Base-by-base conservation (phyloP, 2,888 invertebrate species). In the Drosophila mulleri region DNA sequence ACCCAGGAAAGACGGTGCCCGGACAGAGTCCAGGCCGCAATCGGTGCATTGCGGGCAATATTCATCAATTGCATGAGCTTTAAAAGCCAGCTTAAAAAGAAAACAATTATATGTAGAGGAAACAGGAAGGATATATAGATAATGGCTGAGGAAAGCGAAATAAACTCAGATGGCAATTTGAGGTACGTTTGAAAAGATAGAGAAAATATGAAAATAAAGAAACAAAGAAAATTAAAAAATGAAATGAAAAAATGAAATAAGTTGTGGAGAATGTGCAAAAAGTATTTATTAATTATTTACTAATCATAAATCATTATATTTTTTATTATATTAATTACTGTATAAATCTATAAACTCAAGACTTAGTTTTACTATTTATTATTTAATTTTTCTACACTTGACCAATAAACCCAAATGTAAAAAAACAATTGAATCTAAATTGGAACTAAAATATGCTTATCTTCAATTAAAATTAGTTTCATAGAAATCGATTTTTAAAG, bases 1-100 rank as follows among this genome's bases (percentile, higher is more conserved):
- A 83, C 80, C 76, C 83, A 63, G 88, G 88, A 85, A 83, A 80
- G 67, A 71, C 70, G 65, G 72, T 80, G 58, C 67, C 56, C 53
- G 3, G 54, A 11, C 11, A 11, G 8, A 35, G 8, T 20, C 23
- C 39, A 26, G 62, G 53, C 50, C 7, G 52, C 45, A 57, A 42
- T 56, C 63, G 48, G 39, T 61, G 52, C 44, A 60, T 44, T 63
- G 61, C 50, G 18, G 20, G 14, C 58, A 26, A 59, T 47, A 48
- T 18, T 18, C 53, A 18, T 39, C 44, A 47, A 60, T 26, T 39
- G 47, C 44, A 45, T 53, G 48, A 59, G 47, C 42, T 47, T 57
- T 29, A 16, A 16, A 37, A 35, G 47, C 39, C 29, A 39, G 59
- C 48, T 18, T 39, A 47, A 37, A 47, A 48, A n/a, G 16, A 50